phyloP scores from a whole-genome alignment of 2,797 vertebrate species.

The Microctenopoma stevenorrisi region DNA sequence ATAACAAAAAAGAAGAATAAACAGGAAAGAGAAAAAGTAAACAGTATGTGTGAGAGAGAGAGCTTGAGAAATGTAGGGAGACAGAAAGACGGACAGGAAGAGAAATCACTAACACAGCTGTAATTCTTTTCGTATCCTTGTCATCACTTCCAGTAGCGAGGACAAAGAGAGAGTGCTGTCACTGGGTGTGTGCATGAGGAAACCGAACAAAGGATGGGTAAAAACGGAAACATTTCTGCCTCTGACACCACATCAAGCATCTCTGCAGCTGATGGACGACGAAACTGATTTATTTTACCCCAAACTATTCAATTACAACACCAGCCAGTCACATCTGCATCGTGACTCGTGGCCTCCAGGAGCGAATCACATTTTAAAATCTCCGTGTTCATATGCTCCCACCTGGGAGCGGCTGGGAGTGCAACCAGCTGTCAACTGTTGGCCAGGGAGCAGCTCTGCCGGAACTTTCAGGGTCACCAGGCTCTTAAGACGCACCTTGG shows the following conservation, averaged over 20 bases:
- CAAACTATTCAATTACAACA: slow-evolving; percentile 43
- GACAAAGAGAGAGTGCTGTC: slow-evolving; percentile 44
- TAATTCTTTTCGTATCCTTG: slow-evolving; percentile 14
- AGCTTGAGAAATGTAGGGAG: slow-evolving; percentile 7
- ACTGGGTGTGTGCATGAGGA: slow-evolving; percentile 8
- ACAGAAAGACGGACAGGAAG: slow-evolving; percentile 10
- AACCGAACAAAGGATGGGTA: slow-evolving; percentile 17
- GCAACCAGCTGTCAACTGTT: background rate
- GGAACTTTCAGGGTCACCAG: slow-evolving; percentile 17
- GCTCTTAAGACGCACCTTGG: background rate
- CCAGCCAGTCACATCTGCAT: slow-evolving; percentile 20
- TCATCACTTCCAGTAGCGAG: slow-evolving; percentile 35
- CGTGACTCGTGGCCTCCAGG: slow-evolving; percentile 25
- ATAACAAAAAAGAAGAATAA: background rate
- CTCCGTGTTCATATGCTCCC: background rate
- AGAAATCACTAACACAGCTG: slow-evolving; percentile 17
- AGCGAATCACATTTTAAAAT: slow-evolving; percentile 23
- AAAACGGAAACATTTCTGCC: slow-evolving; percentile 22
- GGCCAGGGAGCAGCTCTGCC: slow-evolving; percentile 12
- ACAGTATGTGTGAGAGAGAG: slow-evolving; percentile 2
- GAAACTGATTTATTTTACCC: slow-evolving; percentile 38
- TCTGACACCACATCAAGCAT: slow-evolving; percentile 28
- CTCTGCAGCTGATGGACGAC: slow-evolving; percentile 36
- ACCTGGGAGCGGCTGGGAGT: background rate
- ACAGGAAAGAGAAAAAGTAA: slow-evolving; percentile 4